A percentile compares a stretch with the other conserved stretches of the same genome.
phyloP scores from a whole-genome alignment of 2,888 invertebrate species.

The Callosobruchus maculatus region DNA sequence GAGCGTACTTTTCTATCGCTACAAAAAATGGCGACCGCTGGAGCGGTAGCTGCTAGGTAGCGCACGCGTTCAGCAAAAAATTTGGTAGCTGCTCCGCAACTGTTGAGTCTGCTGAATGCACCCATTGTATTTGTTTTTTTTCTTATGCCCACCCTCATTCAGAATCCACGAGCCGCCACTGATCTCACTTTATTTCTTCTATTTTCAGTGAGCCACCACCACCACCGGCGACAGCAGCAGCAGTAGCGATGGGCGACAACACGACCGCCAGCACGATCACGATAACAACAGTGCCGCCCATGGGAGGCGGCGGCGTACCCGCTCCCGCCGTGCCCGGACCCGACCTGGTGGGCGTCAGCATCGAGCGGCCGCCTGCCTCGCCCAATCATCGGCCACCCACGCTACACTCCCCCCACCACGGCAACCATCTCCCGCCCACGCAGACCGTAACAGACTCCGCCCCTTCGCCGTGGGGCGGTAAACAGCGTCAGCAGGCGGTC shows the following conservation, averaged over 20 bases:
- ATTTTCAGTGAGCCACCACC: not conserved
- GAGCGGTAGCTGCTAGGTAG: too few species aligned
- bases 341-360: conserved; percentile 45
- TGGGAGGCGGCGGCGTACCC: conserved; percentile 32
- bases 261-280: not conserved
- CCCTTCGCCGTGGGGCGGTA: conserved; percentile 55
- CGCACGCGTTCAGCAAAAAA: too few species aligned
- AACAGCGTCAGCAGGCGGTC: conserved; percentile 76
- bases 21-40: too few species aligned
- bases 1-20: too few species aligned
- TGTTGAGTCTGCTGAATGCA: too few species aligned
- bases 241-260: not conserved
- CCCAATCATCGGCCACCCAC: too few species aligned
- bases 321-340: conserved; percentile 37
- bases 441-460: conserved; percentile 28
- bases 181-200: too few species aligned
- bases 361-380: conserved; percentile 35
- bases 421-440: conserved; percentile 34
- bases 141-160: too few species aligned
- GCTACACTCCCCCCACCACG: not conserved
- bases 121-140: too few species aligned
- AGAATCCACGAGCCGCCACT: too few species aligned
- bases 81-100: too few species aligned
- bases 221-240: too few species aligned
- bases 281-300: conserved; percentile 47